Base-by-base conservation (phyloP, 2,113 vertebrate species). In the Trematocara unimaculatum region DNA sequence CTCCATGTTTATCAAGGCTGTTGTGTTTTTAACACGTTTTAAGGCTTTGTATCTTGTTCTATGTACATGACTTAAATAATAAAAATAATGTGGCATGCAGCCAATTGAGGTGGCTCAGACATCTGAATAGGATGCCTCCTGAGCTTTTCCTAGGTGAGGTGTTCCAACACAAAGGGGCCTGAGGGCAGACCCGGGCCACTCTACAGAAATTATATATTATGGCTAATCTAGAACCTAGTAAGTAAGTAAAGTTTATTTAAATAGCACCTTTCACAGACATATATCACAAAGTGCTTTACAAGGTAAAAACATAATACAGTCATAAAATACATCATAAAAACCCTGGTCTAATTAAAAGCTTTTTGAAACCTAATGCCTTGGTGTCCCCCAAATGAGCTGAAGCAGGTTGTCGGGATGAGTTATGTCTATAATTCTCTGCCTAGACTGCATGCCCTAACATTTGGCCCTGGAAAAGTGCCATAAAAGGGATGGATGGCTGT, bases 121-220 rank as follows among this genome's bases (percentile, higher is more conserved):
- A 23, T 42, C n/a, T 20, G 35, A 70, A 40, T 15, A 70, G n/a
- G 62, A 40, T 67, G 12, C 64, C n/a, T 42, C 12, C 35, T 20
- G 58, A 62, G 58, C 58, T 62, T 40, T 23, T 67, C 38, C 64
- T 9, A 70, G 7, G 20, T 72, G 20, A 45, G 64, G n/a, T 42
- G 0, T 6, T 42, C 35, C 20, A 42, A 42, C n/a, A 42, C 0
- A 42, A 70, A 42, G 5, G 12, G 5, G 5, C 7, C 38, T 1
- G 0, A 70, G 64, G 38, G 38, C 8, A 42, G 38, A 4, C 64
- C 0, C 20, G 0, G 38, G 0, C 33, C 38, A 70, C 3, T 2
- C 35, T 70, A n/a, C 12, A 42, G 64, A 42, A 23, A 45, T 26
- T 0, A 40, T 4, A 45, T 26, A 42, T 72, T 42, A 45, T 26